phyloP scores from a whole-genome alignment of 2,797 vertebrate species.

The Oreortyx pictus region DNA sequence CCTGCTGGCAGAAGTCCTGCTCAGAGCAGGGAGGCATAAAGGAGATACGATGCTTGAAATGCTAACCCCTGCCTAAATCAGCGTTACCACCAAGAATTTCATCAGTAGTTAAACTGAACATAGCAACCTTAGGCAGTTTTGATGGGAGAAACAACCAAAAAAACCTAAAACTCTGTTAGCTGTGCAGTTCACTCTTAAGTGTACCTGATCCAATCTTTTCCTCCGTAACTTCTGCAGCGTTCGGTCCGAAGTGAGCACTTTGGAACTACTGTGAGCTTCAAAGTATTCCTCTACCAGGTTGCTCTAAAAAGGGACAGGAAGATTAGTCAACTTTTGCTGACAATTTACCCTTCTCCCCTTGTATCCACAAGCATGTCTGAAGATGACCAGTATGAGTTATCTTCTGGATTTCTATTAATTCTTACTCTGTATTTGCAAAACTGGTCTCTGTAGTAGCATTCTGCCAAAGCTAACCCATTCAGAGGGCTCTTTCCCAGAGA shows the following conservation, averaged over 20 bases:
- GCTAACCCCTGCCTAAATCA: background rate
- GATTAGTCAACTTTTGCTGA: background rate
- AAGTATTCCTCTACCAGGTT: slow-evolving; percentile 94
- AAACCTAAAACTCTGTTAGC: background rate
- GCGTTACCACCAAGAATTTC: fast-evolving
- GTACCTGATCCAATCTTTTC: slow-evolving; percentile 90
- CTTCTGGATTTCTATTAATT: too few relatives aligned
- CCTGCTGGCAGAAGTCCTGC: background rate
- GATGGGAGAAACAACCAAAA: background rate
- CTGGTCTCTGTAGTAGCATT: background rate
- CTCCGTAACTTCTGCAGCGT: slow-evolving; percentile 91
- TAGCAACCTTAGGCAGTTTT: background rate
- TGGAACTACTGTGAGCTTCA: slow-evolving; percentile 95
- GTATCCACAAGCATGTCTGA: background rate
- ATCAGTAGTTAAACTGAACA: background rate
- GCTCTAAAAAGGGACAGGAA: slow-evolving; percentile 75
- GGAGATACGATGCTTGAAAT: background rate
- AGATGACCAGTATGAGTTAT: background rate
- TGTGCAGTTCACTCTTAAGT: background rate
- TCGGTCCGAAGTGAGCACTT: slow-evolving; percentile 93
- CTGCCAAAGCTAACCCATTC: background rate
- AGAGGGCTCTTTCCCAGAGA: background rate
- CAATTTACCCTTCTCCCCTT: background rate
- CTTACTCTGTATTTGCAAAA: background rate
- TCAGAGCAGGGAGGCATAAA: background rate